Percentiles rank a stretch among this genome's conserved stretches.
phyloP scores from a whole-genome alignment of 2,888 invertebrate species.

The Agrotis ipsilon region DNA sequence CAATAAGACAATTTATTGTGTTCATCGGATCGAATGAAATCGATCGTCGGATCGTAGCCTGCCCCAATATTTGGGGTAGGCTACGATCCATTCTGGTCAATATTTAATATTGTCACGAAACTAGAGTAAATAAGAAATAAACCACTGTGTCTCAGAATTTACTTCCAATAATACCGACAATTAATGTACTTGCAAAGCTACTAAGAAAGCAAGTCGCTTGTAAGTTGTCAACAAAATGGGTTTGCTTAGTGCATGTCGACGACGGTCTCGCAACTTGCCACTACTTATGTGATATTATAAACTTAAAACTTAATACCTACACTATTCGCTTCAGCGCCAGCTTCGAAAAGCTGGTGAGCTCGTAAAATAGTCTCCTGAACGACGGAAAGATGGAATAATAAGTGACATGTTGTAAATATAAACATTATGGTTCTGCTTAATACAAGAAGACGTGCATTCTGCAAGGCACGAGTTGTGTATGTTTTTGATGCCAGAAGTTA shows the following conservation, averaged over 20 bases:
- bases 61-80: no score
- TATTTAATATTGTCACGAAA: no score
- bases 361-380: slow-evolving; percentile 41
- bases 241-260: slow-evolving; percentile 49
- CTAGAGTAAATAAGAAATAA: background rate
- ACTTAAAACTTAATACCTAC: slow-evolving; percentile 48
- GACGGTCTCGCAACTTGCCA: slow-evolving; percentile 36
- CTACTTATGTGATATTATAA: slow-evolving; percentile 57
- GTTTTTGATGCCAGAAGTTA: no score
- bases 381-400: slow-evolving; percentile 21
- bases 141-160: background rate
- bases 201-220: slow-evolving; percentile 24
- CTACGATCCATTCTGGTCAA: no score
- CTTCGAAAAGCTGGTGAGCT: slow-evolving; percentile 32
- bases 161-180: slow-evolving; percentile 4
- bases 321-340: slow-evolving; percentile 36
- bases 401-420: slow-evolving; percentile 10
- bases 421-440: background rate
- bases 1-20: no score
- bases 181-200: slow-evolving; percentile 3
- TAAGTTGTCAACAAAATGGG: slow-evolving; percentile 45
- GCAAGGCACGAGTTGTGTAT: background rate
- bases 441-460: background rate
- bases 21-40: no score
- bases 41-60: no score